Evolutionary conservation across 2,797 vertebrate genomes (phyloP), one percentile per base, ranked within the genome.

Genomic region (Enteromius trimaculatus): DNA sequence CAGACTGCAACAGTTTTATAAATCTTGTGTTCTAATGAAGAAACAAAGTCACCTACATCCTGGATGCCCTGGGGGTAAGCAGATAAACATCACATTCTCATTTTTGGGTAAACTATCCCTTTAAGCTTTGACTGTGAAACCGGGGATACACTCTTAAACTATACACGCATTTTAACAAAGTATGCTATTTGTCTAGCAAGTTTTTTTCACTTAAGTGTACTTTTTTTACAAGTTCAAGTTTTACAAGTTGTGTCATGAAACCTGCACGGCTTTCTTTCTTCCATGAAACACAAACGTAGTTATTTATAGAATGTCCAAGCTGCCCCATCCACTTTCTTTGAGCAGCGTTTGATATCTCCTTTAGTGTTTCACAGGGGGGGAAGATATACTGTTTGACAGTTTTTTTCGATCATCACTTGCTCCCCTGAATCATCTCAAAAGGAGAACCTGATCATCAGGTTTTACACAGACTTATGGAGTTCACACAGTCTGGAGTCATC

Each of bases 381-480:
- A 13, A 23, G 10, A 26, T 60, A 26, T 5, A 7, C 49, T 19
- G 16, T 51, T 13, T 58, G 55, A 4, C 55, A 60, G 10, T 4
- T 26, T 23, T 51, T 58, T 29, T 62, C 29, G 37, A 0, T 8
- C 37, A 39, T 10, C 8, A 8, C 3, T 2, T 9, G 21, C 6
- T 29, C 26, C 14, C 3, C 44, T 75, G 49, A 75, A 23, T 39
- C 13, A 39, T 17, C 21, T 37, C 6, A 55, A 37, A 55, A 6
- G 34, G 31, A 58, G 3, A 58, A 76, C 74, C 51, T 58, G 34
- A 76, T 60, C 6, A 17, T 76, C 74, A 39, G 72, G 72, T 76
- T 75, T 58, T 39, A 26, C 21, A 58, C 51, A 76, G 37, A n/a
- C 19, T 4, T 7, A 10, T n/a, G 21, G 26, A 74, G 31, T 75